Evolutionary conservation across 2,888 invertebrate genomes (phyloP), one percentile per base, ranked within the genome.

Genomic region (Lepidocyrtinus sp.): DNA sequence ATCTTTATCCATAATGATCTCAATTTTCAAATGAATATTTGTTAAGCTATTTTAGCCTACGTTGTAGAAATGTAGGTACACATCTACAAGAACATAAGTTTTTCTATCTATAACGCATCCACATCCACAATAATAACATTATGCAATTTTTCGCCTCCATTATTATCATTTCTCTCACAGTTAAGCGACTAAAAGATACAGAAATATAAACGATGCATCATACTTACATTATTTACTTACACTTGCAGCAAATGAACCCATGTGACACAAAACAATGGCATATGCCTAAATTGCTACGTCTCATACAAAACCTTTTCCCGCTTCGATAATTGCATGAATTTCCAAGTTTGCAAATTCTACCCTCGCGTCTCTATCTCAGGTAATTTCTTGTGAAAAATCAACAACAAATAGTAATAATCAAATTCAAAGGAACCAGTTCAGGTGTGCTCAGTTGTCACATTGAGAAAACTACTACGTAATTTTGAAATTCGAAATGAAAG

Each of bases 121-220:
- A 22, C 67, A 45, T 45, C 65, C 67, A 50, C 50, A 64, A 50
- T 36, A 69, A 50, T 61, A 64, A 24, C 50, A 26, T 73, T 73
- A 65, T 27, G 73, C 64, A 73, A 73, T 45, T 9, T 2, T 0
- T 59, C 46, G 17, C 17, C 46, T 61, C 63, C 24, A 73, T 71
- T 71, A 71, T 71, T 62, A 70, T 61, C 17, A 69, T 21, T 69
- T 17, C 15, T 67, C 25, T 69, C 59, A 17, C 55, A 67, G 12
- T 36, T 36, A 36, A 7, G 12, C 36, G 5, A 36, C 36, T 36
- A n/a, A n/a, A n/a, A n/a, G n/a, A n/a, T 12, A 12, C 36, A 7
- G 36, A 5, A 12, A 36, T 36, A 36, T 36, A 36, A 36, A 36
- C 12, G 36, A 36, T 36, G 36, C 12, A 7, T 36, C 36, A 12